These are phyloP conservation scores for Nemapogon koenigi DNA, from an alignment of 2,888 invertebrate species.

Conservation along the genomic window DNA sequence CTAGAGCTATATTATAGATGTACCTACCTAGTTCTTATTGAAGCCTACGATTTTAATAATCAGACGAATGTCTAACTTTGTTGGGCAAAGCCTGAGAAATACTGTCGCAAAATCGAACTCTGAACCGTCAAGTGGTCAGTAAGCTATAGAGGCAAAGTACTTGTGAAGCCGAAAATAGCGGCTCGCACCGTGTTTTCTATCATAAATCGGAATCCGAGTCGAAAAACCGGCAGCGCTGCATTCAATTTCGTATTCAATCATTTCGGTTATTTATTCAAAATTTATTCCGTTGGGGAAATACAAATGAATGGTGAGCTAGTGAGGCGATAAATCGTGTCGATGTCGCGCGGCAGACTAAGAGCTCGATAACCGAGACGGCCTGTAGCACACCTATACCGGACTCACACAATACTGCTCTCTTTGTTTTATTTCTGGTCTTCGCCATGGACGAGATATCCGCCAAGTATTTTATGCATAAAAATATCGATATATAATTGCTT, in stretches of 20 bases:
- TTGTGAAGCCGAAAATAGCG: conserved; percentile 1
- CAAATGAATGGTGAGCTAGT: conserved; percentile 60
- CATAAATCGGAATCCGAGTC: background rate
- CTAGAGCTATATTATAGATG: too few relatives aligned
- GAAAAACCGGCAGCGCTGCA: background rate
- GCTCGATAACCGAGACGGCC: conserved; percentile 61
- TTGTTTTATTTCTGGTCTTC: conserved; percentile 56
- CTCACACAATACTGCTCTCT: conserved; percentile 46
- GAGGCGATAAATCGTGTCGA: conserved; percentile 58
- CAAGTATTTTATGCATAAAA: conserved; percentile 65
- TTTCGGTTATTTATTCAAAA: conserved; percentile 45
- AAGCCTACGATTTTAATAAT: too few relatives aligned
- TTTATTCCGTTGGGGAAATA: conserved; percentile 54
- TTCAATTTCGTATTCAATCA: conserved; percentile 34
- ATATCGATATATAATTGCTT: conserved; percentile 67
- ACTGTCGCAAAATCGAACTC: too few relatives aligned
- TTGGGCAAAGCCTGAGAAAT: too few relatives aligned
- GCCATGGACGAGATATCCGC: conserved; percentile 51
- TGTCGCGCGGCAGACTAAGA: conserved; percentile 62
- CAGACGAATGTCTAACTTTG: too few relatives aligned
- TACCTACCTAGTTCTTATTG: too few relatives aligned
- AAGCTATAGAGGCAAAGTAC: too few relatives aligned
- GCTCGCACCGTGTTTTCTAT: background rate
- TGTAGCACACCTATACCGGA: conserved; percentile 51
- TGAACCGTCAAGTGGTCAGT: too few relatives aligned